Evolutionary conservation across 2,113 vertebrate species (phyloP).

Genomic region (Trinectes maculatus): DNA sequence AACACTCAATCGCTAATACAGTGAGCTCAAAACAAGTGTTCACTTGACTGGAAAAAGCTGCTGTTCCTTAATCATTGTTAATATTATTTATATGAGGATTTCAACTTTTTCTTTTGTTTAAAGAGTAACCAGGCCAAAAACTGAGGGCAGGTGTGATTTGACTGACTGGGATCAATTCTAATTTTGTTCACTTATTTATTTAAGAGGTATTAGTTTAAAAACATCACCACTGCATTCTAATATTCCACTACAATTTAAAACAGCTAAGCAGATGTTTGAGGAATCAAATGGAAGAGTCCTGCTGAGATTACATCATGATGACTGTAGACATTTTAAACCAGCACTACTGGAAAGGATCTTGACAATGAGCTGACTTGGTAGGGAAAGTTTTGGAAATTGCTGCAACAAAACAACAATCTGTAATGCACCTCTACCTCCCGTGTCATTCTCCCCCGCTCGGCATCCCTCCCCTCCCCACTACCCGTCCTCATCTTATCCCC

Average conservation of each 20-base stretch:
- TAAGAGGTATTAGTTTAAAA: constrained; percentile 19
- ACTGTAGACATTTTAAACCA: constrained; percentile 5
- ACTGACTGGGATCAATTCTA: too few species aligned
- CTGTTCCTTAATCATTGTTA: neutral
- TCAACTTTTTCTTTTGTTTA: constrained; percentile 8
- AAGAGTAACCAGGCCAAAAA: constrained; percentile 41
- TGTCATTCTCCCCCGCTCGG: constrained; percentile 31
- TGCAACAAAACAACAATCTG: constrained; percentile 24
- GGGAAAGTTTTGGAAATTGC: constrained; percentile 44
- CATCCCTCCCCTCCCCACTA: constrained; percentile 9
- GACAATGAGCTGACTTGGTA: constrained; percentile 12
- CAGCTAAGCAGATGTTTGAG: neutral
- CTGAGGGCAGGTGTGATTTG: constrained; percentile 19
- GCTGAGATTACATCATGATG: neutral
- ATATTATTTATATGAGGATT: neutral
- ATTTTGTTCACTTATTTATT: too few species aligned
- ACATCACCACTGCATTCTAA: constrained; percentile 9
- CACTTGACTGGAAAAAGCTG: constrained; percentile 29
- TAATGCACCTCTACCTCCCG: constrained; percentile 33
- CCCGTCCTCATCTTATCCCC: constrained; percentile 52
- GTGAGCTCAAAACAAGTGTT: constrained; percentile 3
- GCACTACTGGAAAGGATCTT: constrained; percentile 42
- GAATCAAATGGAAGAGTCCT: constrained; percentile 5
- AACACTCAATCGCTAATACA: constrained; percentile 19
- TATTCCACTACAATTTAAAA: constrained; percentile 9